Evolutionary conservation across 2,888 invertebrate genomes (phyloP).

Genomic region (Campoletis raptor): DNA sequence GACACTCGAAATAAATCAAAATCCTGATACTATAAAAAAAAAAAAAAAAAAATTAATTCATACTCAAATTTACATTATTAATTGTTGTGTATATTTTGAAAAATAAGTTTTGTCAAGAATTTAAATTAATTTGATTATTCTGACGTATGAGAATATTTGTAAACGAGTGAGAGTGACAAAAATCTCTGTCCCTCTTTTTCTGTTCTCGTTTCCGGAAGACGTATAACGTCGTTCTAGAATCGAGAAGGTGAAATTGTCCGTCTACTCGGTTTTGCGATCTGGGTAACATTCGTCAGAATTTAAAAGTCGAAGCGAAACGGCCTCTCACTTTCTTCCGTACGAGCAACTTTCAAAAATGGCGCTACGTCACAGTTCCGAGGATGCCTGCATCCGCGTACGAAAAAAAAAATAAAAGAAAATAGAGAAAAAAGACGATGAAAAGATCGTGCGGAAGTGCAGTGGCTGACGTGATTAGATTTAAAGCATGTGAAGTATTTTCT

Average conservation of each 20-base stretch:
- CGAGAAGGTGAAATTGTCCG: conserved; percentile 62
- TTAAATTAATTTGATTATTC: neutral
- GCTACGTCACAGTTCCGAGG: conserved; percentile 42
- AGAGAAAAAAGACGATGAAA: neutral
- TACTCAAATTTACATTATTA: neutral
- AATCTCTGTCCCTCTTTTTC: neutral
- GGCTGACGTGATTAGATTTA: neutral
- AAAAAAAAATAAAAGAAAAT: neutral
- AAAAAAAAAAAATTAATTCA: neutral
- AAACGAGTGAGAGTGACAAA: conserved; percentile 29
- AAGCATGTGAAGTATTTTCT: neutral
- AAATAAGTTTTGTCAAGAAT: neutral
- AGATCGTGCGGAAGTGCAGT: neutral
- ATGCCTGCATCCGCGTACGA: neutral
- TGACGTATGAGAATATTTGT: neutral
- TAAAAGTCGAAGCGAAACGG: conserved; percentile 58
- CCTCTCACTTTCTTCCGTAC: conserved; percentile 70
- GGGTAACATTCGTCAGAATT: conserved; percentile 59
- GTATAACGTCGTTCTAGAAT: conserved; percentile 23
- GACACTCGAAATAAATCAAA: neutral
- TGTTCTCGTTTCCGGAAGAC: conserved; percentile 21
- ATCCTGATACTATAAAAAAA: neutral
- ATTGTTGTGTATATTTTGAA: no score
- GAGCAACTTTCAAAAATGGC: conserved; percentile 65
- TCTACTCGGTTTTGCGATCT: conserved; percentile 48